Evolutionary conservation across 2,888 invertebrate genomes (phyloP), one percentile per base, ranked within the genome.

Genomic region (Malthinus flaveolus): DNA sequence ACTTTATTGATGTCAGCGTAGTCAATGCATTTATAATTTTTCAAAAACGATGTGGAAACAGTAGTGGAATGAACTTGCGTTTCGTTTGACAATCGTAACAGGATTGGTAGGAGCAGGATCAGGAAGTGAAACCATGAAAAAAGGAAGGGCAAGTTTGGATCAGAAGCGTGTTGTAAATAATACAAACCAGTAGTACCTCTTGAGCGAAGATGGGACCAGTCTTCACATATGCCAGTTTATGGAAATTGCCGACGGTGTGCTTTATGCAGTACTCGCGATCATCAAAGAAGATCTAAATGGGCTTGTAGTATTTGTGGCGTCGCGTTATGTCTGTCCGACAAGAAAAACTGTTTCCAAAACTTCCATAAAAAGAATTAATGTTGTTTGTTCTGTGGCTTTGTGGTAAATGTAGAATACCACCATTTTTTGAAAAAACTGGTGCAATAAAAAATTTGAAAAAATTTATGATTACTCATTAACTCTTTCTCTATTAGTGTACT

Each of bases 221-320:
- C 12, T 10, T 12, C 4, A n/a, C 44, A 42, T 13, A 15, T 51
- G 42, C 51, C 51, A 12, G 33, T 23, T 23, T n/a, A 33, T 10
- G 5, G 33, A 7, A 44, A n/a, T 7, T 51, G 32, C n/a, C 32
- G 42, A 3, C 9, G 51, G 10, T 51, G 44, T 42, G 51, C 51
- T 11, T 12, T 42, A n/a, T 50, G 50, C 7, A 51, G 51, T 35
- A 50, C 37, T n/a, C 12, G 15, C 12, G 32, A 10, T 15, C 36
- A 36, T 9, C 35, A 10, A 31, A 32, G 32, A 6, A 23, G 45
- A 8, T 11, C 45, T 1, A 45, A n/a, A 31, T 47, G 35, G 35
- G 15, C 13, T 15, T 47, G 47, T 47, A 10, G 33, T 12, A 51
- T 34, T 13, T 51, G 51, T 35, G 44, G 15, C 4, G 44, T 51